Percentiles rank a stretch among this genome's conserved stretches.
Evolutionary conservation across 2,113 vertebrate genomes (phyloP).

Genomic region (Ctenodactylus gundi): DNA sequence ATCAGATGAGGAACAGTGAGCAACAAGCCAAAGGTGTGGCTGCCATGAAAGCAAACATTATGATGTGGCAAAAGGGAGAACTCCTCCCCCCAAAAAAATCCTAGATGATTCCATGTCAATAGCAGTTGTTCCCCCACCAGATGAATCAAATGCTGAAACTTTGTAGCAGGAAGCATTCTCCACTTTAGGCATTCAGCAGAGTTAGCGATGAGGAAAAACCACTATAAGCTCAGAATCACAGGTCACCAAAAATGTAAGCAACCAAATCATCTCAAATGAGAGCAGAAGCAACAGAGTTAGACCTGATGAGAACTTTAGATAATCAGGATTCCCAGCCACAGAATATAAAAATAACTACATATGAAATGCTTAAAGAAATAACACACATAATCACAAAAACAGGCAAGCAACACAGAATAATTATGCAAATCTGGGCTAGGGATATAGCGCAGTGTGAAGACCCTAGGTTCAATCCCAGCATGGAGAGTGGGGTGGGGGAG

Average conservation of each 20-base stretch:
- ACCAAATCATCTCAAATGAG: neutral
- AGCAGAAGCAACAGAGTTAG: neutral
- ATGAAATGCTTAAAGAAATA: constrained; percentile 18
- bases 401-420: neutral
- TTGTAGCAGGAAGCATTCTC: neutral
- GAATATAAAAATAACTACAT: constrained; percentile 1
- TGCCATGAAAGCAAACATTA: neutral
- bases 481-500: too few relatives aligned
- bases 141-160: neutral
- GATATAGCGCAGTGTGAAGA: too few relatives aligned
- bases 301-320: neutral
- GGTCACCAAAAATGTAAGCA: neutral
- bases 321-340: neutral
- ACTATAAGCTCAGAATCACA: neutral
- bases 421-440: neutral
- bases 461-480: too few relatives aligned
- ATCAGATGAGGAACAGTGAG: neutral
- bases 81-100: neutral
- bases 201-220: neutral
- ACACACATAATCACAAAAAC: neutral
- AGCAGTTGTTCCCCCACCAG: neutral
- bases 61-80: neutral
- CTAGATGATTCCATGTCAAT: neutral
- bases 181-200: neutral
- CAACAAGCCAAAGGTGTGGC: constrained; percentile 22